Base-by-base conservation (phyloP, 2,888 invertebrate genomes). In the Apamea monoglypha region DNA sequence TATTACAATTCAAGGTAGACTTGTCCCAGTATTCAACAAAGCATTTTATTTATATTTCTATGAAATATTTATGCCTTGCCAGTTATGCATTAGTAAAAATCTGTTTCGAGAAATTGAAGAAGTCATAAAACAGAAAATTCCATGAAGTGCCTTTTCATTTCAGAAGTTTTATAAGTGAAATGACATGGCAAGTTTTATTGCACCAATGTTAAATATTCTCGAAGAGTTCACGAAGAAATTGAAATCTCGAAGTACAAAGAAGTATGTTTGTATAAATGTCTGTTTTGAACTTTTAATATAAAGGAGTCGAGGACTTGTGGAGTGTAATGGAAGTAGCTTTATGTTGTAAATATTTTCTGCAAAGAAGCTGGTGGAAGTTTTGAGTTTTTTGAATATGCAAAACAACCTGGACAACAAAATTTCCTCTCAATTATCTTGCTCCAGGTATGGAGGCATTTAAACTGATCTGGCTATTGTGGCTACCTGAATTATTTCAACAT, bases 221-320 rank as follows among this genome's bases (percentile, higher is more conserved):
- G 47, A 67, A 56, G 47, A 83, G 50, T 61, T 76, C 56, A 63
- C 29, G 66, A 56, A 74, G 61, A 82, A 76, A 86, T 82, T 76
- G 72, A 82, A 83, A 76, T 76, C 47, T 74, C 10, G 32, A 59
- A 76, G 72, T 47, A 63, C 73, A 74, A 70, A 82, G 83, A 73
- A 63, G 50, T 63, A 67, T 87, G 79, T 83, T 84, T 74, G 32
- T 79, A 29, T 53, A 63, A 29, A 61, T 47, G 69, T 83, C 61
- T 64, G 69, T 73, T 83, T 59, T 44, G 50, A 84, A 76, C 63
- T 87, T 72, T 75, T 44, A 66, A 70, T 75, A 61, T 75, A 73
- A 73, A 82, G 29, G 44, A 67, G 80, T 83, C 72, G 44, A 79
- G 47, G 73, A 76, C 66, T 50, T 74, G 63, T 56, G 47, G 8